phyloP scores from a whole-genome alignment of 2,888 invertebrate genomes.

The Dendrolimus houi region DNA sequence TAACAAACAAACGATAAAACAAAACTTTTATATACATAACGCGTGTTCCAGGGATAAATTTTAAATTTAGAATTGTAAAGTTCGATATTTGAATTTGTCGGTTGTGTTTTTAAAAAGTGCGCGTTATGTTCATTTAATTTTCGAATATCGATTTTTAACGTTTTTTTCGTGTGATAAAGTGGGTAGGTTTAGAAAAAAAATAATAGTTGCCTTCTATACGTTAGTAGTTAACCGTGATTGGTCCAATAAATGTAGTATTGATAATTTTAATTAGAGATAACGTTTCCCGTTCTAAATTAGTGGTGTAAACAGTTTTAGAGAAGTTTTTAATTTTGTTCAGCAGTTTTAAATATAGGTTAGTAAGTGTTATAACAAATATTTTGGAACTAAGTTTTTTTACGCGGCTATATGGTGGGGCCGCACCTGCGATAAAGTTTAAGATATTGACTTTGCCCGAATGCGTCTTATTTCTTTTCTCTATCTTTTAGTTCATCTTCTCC shows the following conservation, averaged over 20 bases:
- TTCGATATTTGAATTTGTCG: slow-evolving; percentile 2
- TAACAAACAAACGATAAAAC: slow-evolving; percentile 19
- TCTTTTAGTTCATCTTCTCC: no score
- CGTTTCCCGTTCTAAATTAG: slow-evolving; percentile 15
- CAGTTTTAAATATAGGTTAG: slow-evolving; percentile 32
- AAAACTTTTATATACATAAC: slow-evolving; percentile 1
- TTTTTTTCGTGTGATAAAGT: slow-evolving; percentile 13
- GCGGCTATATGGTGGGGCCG: neutral
- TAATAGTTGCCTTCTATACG: slow-evolving; percentile 61
- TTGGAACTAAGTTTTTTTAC: no score
- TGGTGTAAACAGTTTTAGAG: slow-evolving; percentile 24
- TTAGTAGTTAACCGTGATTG: slow-evolving; percentile 47
- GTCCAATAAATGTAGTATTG: slow-evolving; percentile 52
- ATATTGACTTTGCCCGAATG: no score
- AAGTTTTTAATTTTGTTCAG: slow-evolving; percentile 26
- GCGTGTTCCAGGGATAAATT: slow-evolving; percentile 37
- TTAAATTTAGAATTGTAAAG: slow-evolving; percentile 6
- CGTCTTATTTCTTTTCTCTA: no score
- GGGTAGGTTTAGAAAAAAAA: slow-evolving; percentile 13
- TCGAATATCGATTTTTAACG: slow-evolving; percentile 12
- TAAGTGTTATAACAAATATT: slow-evolving; percentile 2
- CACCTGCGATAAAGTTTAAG: no score
- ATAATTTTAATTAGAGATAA: slow-evolving; percentile 24
- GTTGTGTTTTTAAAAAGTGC: neutral
- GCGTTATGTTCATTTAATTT: slow-evolving; percentile 1